These are phyloP conservation scores for Callimorpha dominula DNA, from an alignment of 2,888 invertebrate species.

Conservation along the genomic window DNA sequence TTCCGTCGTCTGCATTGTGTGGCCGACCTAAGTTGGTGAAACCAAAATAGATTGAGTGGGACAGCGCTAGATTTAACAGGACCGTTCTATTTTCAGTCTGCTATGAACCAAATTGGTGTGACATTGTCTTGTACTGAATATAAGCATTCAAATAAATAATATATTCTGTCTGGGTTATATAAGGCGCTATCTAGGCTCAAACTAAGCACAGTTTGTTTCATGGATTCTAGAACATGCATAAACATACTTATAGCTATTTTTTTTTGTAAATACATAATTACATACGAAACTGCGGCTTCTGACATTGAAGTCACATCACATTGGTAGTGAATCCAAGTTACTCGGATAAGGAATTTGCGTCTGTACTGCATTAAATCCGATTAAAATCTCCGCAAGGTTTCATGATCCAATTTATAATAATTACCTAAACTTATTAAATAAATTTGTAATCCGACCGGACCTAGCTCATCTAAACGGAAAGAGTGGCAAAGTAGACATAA, in stretches of 20 bases:
- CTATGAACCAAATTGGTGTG: not conserved
- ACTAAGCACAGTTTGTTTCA: no score
- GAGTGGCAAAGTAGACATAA: no score
- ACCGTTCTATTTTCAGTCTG: not conserved
- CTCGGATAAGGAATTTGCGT: not conserved
- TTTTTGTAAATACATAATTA: no score
- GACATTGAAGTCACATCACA: no score
- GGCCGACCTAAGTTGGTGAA: slow-evolving; percentile 16
- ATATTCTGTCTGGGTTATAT: not conserved
- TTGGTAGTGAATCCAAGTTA: no score
- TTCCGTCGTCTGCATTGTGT: slow-evolving; percentile 26
- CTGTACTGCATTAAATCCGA: not conserved
- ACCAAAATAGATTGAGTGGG: slow-evolving; percentile 10
- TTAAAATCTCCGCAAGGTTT: not conserved
- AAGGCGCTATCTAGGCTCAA: not conserved
- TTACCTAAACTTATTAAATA: not conserved
- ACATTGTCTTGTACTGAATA: slow-evolving; percentile 7
- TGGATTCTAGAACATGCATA: no score
- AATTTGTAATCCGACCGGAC: not conserved
- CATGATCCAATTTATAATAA: not conserved
- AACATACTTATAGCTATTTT: no score
- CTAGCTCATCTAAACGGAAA: no score
- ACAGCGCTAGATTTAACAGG: slow-evolving; percentile 6
- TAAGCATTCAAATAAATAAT: not conserved
- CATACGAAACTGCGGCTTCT: no score